Base-by-base conservation (phyloP, 2,113 vertebrate species). In the Guaruba guarouba region DNA sequence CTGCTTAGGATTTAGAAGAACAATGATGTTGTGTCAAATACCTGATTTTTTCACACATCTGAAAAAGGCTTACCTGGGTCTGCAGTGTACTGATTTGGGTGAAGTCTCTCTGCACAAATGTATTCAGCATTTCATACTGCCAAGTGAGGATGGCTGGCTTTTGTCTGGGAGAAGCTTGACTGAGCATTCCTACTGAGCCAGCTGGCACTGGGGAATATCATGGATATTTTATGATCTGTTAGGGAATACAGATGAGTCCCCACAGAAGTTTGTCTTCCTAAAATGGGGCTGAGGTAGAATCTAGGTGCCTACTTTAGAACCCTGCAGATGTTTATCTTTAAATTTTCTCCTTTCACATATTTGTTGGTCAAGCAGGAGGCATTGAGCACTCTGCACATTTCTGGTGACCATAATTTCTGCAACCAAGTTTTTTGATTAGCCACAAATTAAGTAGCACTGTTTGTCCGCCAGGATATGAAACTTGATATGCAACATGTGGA, bases 401-500 rank as follows among this genome's bases (percentile, higher is more conserved):
- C 74, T 91, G 57, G 22, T 55, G 70, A 44, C 35, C 24, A 17
- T 54, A 1, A 25, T 64, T 81, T 92, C 66, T 86, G 64, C 55
- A 81, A 63, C 19, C 2, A 37, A 22, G 77, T 78, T 70, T 18
- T 77, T 88, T 90, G 43, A 95, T 91, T 63, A 93, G 29, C 64
- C 44, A 85, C 5, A 64, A 76, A 93, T 74, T 67, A 90, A 84
- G 66, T 33, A 79, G 66, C 4, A 13, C 43, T 61, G 33, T 71
- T 86, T 84, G 79, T 92, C 61, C 25, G 81, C 67, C 46, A 80
- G 79, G 75, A 61, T 95, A 75, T 1, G 7, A 88, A 91, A 91
- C 20, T 15, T 3, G 1, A 59, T 29, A 92, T 77, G 93, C 84
- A 91, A 71, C 77, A 86, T 52, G 86, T 95, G 86, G 80, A 94